These are phyloP conservation scores for Chaetodon trifascialis DNA, from an alignment of 2,113 vertebrate species.

Conservation along the genomic window DNA sequence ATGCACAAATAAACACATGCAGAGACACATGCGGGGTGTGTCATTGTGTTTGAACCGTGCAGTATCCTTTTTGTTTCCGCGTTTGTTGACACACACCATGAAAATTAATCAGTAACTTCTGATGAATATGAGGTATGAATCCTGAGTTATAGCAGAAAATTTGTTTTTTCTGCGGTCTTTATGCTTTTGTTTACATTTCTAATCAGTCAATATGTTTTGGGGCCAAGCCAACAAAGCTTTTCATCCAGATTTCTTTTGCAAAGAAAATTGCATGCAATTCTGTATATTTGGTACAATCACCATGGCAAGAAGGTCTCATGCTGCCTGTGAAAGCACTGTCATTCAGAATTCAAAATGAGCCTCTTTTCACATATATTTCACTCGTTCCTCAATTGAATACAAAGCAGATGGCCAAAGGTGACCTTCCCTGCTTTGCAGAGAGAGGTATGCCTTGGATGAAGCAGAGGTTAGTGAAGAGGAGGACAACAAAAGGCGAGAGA, in stretches of 20 bases:
- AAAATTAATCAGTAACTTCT: too few species aligned
- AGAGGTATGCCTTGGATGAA: background rate
- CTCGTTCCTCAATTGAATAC: background rate
- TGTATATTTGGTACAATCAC: background rate
- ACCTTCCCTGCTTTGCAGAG: background rate
- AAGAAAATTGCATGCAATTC: background rate
- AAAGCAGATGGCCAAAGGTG: background rate
- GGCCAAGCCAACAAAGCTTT: background rate
- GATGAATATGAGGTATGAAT: too few species aligned
- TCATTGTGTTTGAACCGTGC: too few species aligned
- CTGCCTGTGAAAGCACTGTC: background rate
- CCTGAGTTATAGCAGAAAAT: too few species aligned
- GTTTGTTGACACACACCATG: too few species aligned
- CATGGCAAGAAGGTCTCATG: background rate
- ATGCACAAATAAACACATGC: background rate
- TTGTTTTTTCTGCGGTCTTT: too few species aligned
- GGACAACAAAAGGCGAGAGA: background rate
- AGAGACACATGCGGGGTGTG: too few species aligned
- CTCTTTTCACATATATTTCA: background rate
- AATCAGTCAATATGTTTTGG: background rate
- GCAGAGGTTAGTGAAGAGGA: background rate
- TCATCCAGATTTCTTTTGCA: background rate
- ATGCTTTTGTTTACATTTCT: background rate
- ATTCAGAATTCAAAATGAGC: background rate
- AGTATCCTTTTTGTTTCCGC: too few species aligned